Evolutionary conservation across 2,888 invertebrate genomes (phyloP), one percentile per base, ranked within the genome.

Genomic region (Xanthia icteritia): DNA sequence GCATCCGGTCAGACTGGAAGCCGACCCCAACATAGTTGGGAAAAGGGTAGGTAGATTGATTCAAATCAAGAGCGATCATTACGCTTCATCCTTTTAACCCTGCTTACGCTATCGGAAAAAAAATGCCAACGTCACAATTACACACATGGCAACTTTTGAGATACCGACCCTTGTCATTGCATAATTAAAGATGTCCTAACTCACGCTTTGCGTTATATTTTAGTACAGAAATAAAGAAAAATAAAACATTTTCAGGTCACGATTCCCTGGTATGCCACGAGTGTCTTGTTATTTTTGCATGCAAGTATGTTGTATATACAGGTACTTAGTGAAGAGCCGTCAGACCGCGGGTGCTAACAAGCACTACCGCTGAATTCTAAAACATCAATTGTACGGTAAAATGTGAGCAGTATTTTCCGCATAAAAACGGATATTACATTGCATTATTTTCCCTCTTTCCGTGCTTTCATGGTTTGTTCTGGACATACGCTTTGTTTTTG

Each of bases 231-330:
- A 56, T 60, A 65, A 63, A 72, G n/a, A 17, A 65, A 54, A 67
- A 61, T 8, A 27, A 15, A 80, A 75, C 73, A 77, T 81, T 83
- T 81, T 70, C 65, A 76, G 56, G 70, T 70, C 65, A 42, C 66
- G 39, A 23, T 66, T 71, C 61, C 31, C 31, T 80, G 48, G 42
- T 58, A 65, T 15, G 54, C n/a, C 60, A 76, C 67, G 76, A 88
- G 86, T 77, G 77, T 83, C 89, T 89, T 89, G 89, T 89, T 89
- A 89, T 88, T 83, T 85, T 85, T 75, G 72, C 77, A 83, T 81
- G 73, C 80, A 78, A 60, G 68, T 69, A 65, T 51, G 39, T 68
- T 71, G 70, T 76, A 80, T 65, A 70, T 82, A 65, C 56, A 81
- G 76, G 76, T 75, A 77, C 69, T 85, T 77, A 81, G 84, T 84